Evolutionary conservation across 2,888 invertebrate species (phyloP), one percentile per base, ranked within the genome.

Genomic region (Dasysyrphus tricinctus): DNA sequence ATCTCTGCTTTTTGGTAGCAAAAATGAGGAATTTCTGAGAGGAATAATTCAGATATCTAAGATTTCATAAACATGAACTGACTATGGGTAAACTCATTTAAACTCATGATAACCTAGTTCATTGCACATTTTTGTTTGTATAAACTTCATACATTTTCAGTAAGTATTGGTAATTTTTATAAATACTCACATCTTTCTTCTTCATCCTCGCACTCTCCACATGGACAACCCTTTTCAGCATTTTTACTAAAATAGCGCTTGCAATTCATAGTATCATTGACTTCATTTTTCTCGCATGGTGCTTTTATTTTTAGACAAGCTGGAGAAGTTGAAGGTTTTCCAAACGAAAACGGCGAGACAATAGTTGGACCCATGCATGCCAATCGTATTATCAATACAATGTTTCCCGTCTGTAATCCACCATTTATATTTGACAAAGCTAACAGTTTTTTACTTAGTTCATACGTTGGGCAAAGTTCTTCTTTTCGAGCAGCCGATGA

Each of bases 301-400:
- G 79, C 91, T 5, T 12, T 76, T 12, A 54, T 2, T 11, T 61
- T 79, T 0, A 79, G 67, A 39, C 78, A 78, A 24, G 9, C 0
- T 11, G 74, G 57, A 0, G 74, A 16, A 11, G 11, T 29, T 3
- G 47, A 6, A 1, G 70, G 47, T 3, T 79, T 88, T 8, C 89
- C 88, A 47, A 91, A 90, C 1, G 90, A 89, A 74, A 92, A 92
- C n/a, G 90, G 84, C 1, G 91, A 91, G 0, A 92, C 91, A 54
- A 92, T 90, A 0, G 90, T 88, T 2, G 91, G 92, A 0, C 92
- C 92, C 89, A 92, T 91, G 83, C 92, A 92, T 2, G 92, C 90
- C 24, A 92, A 75, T 3, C 92, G 90, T 88, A 92, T 90, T 14
- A 91, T 89, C 3, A 92, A 56, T 11, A 92, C 91, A 16, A 92